phyloP scores from a whole-genome alignment of 2,113 vertebrate genomes.

The Pygoscelis adeliae region DNA sequence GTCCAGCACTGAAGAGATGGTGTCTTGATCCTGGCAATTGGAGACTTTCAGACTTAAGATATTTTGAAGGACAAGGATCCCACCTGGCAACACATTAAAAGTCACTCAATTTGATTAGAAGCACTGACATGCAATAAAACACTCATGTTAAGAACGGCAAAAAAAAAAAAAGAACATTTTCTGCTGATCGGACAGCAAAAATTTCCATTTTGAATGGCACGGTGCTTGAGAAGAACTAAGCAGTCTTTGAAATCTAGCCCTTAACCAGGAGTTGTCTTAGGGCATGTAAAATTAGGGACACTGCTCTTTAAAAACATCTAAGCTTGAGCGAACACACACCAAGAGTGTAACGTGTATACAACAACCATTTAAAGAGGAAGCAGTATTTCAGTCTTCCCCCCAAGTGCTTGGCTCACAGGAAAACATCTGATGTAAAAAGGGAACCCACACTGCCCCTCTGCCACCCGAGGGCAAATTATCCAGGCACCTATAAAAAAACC shows the following conservation, averaged over 20 bases:
- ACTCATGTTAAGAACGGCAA: background rate
- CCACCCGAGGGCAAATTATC: background rate
- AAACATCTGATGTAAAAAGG: background rate
- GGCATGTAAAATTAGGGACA: background rate
- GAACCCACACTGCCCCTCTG: background rate
- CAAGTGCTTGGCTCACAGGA: background rate
- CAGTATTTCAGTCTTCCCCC: background rate
- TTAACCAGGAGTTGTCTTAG: background rate
- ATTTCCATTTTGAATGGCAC: background rate
- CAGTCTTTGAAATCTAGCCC: background rate
- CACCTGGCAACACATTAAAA: background rate
- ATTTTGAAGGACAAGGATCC: background rate
- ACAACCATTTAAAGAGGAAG: background rate
- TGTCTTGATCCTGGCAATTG: background rate
- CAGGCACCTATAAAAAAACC: background rate
- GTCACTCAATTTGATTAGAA: background rate
- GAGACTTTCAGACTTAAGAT: background rate
- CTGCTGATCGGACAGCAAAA: background rate
- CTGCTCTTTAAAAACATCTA: background rate
- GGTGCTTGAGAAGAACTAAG: background rate
- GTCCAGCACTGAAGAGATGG: accelerated
- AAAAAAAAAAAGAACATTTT: background rate
- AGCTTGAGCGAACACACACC: background rate
- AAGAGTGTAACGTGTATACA: background rate
- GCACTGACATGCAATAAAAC: background rate